A percentile compares a stretch with the other conserved stretches of the same genome.
phyloP scores from a whole-genome alignment of 2,113 vertebrate species.

The western clawed frog (Xenopus tropicalis) region DNA sequence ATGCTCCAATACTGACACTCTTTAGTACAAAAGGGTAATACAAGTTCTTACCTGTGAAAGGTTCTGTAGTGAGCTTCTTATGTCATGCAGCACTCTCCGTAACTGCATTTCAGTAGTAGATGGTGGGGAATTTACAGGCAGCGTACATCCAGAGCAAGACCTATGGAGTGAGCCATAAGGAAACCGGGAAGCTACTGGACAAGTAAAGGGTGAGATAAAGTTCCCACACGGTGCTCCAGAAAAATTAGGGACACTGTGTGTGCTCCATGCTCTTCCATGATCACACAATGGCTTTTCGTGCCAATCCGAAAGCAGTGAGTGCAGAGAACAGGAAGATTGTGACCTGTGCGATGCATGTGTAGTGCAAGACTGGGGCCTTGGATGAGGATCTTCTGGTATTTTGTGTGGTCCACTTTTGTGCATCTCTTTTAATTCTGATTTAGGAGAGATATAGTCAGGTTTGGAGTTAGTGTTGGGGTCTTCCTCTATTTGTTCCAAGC shows the following conservation, averaged over 20 bases:
- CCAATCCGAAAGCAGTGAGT: slow-evolving; percentile 71
- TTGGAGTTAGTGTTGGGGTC: slow-evolving; percentile 53
- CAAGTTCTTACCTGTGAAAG: slow-evolving; percentile 75
- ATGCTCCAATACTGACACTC: too few species aligned
- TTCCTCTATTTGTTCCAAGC: background rate
- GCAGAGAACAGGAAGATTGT: slow-evolving; percentile 74
- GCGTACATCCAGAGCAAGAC: slow-evolving; percentile 43
- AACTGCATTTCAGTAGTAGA: slow-evolving; percentile 90
- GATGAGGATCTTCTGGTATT: slow-evolving; percentile 46
- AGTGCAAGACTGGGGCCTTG: slow-evolving; percentile 54
- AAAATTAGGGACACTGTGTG: slow-evolving; percentile 81
- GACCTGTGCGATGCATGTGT: slow-evolving; percentile 56
- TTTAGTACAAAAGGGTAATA: too few species aligned
- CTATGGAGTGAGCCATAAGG: slow-evolving; percentile 51
- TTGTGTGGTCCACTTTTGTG: slow-evolving; percentile 33
- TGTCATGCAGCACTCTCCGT: slow-evolving; percentile 87
- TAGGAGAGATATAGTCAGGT: slow-evolving; percentile 68
- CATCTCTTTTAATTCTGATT: slow-evolving; percentile 47
- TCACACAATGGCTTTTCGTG: slow-evolving; percentile 64
- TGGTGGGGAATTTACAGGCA: slow-evolving; percentile 49
- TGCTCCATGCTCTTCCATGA: slow-evolving; percentile 69
- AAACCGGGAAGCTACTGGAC: slow-evolving; percentile 58
- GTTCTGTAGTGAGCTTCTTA: slow-evolving; percentile 84
- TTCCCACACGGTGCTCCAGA: slow-evolving; percentile 50
- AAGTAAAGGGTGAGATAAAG: slow-evolving; percentile 54